Conservation (phyloP, 2,888 invertebrate species). For the Cerastis rubricosa region DNA sequence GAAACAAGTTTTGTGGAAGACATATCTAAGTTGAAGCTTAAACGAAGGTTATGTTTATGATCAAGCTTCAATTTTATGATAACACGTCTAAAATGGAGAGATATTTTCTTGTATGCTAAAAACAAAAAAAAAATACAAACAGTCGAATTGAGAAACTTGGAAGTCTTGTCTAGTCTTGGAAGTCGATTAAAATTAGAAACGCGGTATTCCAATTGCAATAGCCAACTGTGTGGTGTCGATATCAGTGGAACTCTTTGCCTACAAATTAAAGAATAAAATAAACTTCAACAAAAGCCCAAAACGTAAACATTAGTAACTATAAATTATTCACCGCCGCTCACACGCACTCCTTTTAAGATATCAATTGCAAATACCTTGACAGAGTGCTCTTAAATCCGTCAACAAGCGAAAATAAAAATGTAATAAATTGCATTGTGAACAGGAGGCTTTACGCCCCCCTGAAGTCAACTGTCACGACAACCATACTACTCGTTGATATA, state of each 20-base stretch:
- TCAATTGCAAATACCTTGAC: neutral
- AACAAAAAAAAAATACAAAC: no score
- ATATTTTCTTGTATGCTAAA: neutral
- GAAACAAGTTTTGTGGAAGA: neutral
- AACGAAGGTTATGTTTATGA: neutral
- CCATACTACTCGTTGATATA: slow-evolving; percentile 44
- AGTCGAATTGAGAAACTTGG: no score
- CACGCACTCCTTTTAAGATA: neutral
- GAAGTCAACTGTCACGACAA: slow-evolving; percentile 47
- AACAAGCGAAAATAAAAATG: slow-evolving; percentile 1
- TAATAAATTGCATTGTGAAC: slow-evolving; percentile 37
- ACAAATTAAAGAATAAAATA: neutral
- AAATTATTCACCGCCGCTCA: neutral
- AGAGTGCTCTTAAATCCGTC: slow-evolving; percentile 2
- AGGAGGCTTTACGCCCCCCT: slow-evolving; percentile 40
- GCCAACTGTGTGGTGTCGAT: neutral
- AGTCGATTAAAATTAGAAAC: neutral
- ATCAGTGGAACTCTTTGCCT: neutral
- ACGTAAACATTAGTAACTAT: neutral
- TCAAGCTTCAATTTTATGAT: neutral
- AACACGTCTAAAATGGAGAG: neutral
- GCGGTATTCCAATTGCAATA: neutral
- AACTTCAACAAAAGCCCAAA: neutral
- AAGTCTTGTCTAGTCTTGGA: no score
- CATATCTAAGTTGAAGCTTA: neutral